A percentile compares a stretch with the other conserved stretches of the same genome.
phyloP scores from a whole-genome alignment of 1,140 invertebrate species.

The Diprion similis region DNA sequence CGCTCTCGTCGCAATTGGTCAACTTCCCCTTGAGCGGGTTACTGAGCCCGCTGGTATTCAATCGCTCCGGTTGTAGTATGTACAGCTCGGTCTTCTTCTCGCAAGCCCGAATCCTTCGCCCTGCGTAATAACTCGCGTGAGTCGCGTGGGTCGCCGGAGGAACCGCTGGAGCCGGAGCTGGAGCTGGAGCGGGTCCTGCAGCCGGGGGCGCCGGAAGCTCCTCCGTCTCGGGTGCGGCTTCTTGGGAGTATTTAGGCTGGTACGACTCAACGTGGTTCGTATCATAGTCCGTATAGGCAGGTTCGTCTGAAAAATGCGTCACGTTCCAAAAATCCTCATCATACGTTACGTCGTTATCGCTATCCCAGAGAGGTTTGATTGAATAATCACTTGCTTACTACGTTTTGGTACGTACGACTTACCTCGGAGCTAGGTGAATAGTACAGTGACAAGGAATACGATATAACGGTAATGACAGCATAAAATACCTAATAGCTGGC shows the following conservation, averaged over 20 bases:
- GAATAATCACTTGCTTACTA: too few species aligned
- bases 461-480: too few species aligned
- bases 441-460: too few species aligned
- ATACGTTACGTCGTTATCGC: not conserved
- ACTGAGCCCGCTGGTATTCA: constrained; percentile 78
- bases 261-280: constrained; percentile 41
- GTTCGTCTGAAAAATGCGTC: not conserved
- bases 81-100: constrained; percentile 89
- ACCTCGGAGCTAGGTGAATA: too few species aligned
- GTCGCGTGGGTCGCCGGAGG: constrained; percentile 50
- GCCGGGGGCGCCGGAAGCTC: constrained; percentile 38
- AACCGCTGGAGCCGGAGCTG: constrained; percentile 50
- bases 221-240: constrained; percentile 39
- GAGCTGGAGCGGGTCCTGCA: constrained; percentile 37
- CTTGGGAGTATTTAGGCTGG: constrained; percentile 44
- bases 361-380: too few species aligned
- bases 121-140: constrained; percentile 49
- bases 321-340: not conserved
- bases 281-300: not conserved
- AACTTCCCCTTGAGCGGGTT: constrained; percentile 87
- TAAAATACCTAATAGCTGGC: too few species aligned
- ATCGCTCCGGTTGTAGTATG: constrained; percentile 79
- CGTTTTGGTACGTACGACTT: too few species aligned
- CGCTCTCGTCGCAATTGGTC: constrained; percentile 87
- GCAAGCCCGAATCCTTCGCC: constrained; percentile 71